These are phyloP conservation scores for Laspeyria flexula DNA, from an alignment of 2,888 invertebrate species.

Conservation along the genomic window DNA sequence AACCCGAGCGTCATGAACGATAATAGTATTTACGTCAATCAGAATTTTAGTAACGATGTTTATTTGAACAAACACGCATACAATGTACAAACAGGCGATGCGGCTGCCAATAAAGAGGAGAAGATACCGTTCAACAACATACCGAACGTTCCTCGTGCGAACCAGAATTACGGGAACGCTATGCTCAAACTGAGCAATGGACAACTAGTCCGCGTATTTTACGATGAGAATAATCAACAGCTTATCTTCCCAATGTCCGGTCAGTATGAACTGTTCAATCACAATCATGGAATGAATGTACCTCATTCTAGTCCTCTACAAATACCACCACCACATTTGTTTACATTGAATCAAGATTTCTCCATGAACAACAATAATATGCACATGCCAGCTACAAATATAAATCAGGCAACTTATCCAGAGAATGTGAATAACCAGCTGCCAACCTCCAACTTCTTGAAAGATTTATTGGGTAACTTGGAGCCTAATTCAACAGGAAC, in stretches of 20 bases:
- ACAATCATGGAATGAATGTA: slow-evolving; percentile 70
- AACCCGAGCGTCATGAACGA: slow-evolving; percentile 64
- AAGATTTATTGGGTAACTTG: slow-evolving; percentile 91
- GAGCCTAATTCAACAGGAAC: slow-evolving; percentile 90
- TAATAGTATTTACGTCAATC: slow-evolving; percentile 68
- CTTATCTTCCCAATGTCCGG: slow-evolving; percentile 78
- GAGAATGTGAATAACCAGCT: slow-evolving; percentile 62
- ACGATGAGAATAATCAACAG: slow-evolving; percentile 80
- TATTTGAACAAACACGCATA: slow-evolving; percentile 73
- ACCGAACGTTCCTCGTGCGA: slow-evolving; percentile 61
- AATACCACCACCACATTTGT: slow-evolving; percentile 65
- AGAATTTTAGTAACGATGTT: slow-evolving; percentile 71
- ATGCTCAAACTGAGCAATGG: slow-evolving; percentile 80
- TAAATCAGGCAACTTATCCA: slow-evolving; percentile 57
- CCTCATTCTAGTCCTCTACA: too few relatives aligned
- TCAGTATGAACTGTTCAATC: slow-evolving; percentile 80
- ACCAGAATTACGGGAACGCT: slow-evolving; percentile 77
- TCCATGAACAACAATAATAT: slow-evolving; percentile 63
- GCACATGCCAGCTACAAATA: slow-evolving; percentile 54
- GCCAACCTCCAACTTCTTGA: slow-evolving; percentile 86
- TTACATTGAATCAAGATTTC: slow-evolving; percentile 76
- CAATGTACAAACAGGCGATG: slow-evolving; percentile 65
- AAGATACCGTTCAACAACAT: slow-evolving; percentile 64
- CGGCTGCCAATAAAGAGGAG: slow-evolving; percentile 65
- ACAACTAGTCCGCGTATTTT: slow-evolving; percentile 74